A percentile compares a stretch with the other conserved stretches of the same genome.
These are phyloP conservation scores for Chinchilla lanigera DNA, from an alignment of 2,113 vertebrate species.

Conservation along the genomic window DNA sequence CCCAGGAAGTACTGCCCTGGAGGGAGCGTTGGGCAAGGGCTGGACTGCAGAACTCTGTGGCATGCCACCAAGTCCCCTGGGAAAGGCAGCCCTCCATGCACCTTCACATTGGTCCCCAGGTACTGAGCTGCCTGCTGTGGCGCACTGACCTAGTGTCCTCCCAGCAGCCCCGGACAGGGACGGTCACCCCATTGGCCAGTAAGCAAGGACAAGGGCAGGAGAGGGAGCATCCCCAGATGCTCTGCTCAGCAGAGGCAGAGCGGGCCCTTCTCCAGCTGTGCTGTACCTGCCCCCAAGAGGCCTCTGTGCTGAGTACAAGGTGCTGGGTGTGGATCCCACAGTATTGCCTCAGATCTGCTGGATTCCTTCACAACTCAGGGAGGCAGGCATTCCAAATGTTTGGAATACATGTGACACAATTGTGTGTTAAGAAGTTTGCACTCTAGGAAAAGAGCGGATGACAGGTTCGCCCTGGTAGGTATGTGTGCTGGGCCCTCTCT, in stretches of 20 bases:
- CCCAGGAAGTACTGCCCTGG: not conserved
- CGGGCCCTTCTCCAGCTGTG: not conserved
- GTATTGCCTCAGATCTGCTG: not conserved
- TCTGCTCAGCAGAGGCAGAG: too few relatives aligned
- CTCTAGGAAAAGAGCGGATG: not conserved
- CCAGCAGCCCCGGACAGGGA: not conserved
- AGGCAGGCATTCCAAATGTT: not conserved
- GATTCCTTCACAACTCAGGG: not conserved
- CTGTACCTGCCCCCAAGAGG: not conserved
- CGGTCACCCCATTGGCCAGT: not conserved
- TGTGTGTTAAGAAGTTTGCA: not conserved
- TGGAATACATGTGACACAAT: not conserved
- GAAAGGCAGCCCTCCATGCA: not conserved
- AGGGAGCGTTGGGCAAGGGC: not conserved
- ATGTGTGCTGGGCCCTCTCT: not conserved
- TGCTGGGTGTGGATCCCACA: not conserved
- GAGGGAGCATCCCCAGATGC: not conserved
- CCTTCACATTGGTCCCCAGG: accelerated
- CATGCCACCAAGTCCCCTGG: not conserved
- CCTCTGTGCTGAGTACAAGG: not conserved
- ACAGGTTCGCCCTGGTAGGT: not conserved
- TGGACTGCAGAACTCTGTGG: not conserved
- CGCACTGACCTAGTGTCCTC: not conserved
- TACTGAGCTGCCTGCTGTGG: not conserved
- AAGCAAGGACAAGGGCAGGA: not conserved